These are phyloP conservation scores for Sylvia atricapilla DNA, from an alignment of 2,113 vertebrate species.

Conservation along the genomic window DNA sequence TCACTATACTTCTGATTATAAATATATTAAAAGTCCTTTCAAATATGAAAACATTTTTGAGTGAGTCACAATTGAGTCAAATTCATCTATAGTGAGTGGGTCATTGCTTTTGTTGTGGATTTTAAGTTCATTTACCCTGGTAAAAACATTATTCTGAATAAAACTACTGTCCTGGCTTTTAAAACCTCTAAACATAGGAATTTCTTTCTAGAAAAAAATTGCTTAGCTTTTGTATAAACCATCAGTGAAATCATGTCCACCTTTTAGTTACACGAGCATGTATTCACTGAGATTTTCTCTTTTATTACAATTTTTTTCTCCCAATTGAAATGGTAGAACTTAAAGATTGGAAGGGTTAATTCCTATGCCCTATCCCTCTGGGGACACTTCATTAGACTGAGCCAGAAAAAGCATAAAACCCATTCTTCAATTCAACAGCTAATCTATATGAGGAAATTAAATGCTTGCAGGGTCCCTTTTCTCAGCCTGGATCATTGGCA, in stretches of 20 bases:
- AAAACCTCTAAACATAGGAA: neutral
- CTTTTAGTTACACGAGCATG: neutral
- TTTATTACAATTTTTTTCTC: neutral
- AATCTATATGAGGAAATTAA: neutral
- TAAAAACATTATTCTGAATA: neutral
- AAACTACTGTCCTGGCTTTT: neutral
- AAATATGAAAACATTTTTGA: neutral
- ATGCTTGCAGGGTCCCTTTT: neutral
- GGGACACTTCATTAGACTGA: neutral
- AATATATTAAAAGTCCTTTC: neutral
- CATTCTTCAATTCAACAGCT: conserved; percentile 4
- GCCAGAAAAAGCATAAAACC: neutral
- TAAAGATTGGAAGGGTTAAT: neutral
- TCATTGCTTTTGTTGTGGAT: neutral
- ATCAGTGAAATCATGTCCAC: neutral
- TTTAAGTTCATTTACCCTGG: neutral
- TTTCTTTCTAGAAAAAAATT: neutral
- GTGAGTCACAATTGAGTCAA: neutral
- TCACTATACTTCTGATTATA: neutral
- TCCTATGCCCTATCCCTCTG: neutral
- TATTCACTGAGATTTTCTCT: neutral
- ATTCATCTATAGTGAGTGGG: neutral
- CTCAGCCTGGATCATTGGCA: neutral
- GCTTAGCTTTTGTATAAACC: neutral
- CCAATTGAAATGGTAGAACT: neutral